A percentile compares a stretch with the other conserved stretches of the same genome.
Evolutionary conservation across 2,888 invertebrate species (phyloP).

Genomic region (Mechanitis messenoides): DNA sequence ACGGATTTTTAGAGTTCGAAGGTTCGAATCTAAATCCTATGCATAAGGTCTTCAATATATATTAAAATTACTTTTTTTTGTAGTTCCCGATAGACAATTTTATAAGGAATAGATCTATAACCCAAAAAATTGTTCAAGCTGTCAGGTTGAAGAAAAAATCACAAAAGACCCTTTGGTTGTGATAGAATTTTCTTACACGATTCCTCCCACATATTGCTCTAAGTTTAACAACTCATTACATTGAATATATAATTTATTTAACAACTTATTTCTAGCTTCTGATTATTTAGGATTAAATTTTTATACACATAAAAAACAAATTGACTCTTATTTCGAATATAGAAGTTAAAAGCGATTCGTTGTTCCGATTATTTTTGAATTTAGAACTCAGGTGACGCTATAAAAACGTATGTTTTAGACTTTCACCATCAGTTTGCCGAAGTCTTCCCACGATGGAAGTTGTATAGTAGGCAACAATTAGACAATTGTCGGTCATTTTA

Average conservation of each 20-base stretch:
- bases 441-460: constrained; percentile 70
- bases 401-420: constrained; percentile 59
- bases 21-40: too few species aligned
- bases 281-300: constrained; percentile 11
- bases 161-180: neutral
- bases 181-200: neutral
- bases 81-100: too few species aligned
- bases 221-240: neutral
- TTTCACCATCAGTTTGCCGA: constrained; percentile 63
- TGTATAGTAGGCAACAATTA: constrained; percentile 71
- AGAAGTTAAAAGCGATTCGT: constrained; percentile 64
- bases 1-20: too few species aligned
- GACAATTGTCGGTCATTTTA: constrained; percentile 75
- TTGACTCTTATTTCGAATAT: constrained; percentile 42
- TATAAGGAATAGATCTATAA: too few species aligned
- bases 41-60: too few species aligned
- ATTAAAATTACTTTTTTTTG: too few species aligned
- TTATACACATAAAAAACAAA: constrained; percentile 29
- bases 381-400: constrained; percentile 61
- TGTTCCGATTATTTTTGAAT: constrained; percentile 62
- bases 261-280: neutral
- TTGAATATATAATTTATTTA: constrained; percentile 4
- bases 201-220: neutral
- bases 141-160: too few species aligned
- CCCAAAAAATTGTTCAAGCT: too few species aligned